Evolutionary conservation across 1,140 invertebrate species (phyloP).

Genomic region (Meloidogyne exigua): DNA sequence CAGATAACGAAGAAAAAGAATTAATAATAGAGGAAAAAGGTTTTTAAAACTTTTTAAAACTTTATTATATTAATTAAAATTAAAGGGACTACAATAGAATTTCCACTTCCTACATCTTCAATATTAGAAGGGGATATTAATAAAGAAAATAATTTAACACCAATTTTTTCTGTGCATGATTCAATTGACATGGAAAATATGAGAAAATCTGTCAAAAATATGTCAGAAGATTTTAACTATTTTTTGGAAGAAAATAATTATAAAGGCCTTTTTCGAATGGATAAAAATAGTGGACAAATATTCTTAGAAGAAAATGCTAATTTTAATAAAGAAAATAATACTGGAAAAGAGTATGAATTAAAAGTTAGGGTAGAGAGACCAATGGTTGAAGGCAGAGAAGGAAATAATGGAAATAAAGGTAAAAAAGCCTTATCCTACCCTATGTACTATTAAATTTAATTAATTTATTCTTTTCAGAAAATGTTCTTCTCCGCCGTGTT

Average conservation of each 20-base stretch:
- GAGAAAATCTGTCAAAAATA: not conserved
- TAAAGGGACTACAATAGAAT: not conserved
- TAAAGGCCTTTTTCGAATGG: conserved; percentile 3
- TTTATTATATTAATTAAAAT: not conserved
- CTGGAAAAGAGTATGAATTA: conserved; percentile 5
- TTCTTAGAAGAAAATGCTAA: not conserved
- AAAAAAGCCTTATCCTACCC: not conserved
- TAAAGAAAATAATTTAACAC: not conserved
- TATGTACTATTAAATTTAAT: too few species aligned
- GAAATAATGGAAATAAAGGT: not conserved
- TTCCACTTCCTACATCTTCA: not conserved
- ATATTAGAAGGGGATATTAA: not conserved
- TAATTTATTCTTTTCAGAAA: too few species aligned
- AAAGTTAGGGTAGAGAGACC: not conserved
- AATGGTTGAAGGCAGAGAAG: not conserved
- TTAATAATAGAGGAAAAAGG: not conserved
- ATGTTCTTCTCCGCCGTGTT: not conserved
- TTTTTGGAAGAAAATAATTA: conserved; percentile 9
- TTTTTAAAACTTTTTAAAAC: not conserved
- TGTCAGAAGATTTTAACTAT: conserved; percentile 4
- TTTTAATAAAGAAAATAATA: not conserved
- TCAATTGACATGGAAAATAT: not conserved
- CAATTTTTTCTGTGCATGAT: not conserved
- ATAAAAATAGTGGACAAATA: conserved; percentile 13
- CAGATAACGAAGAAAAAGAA: not conserved